Conservation (phyloP, 1,140 invertebrate species). For the Drosophila paulistorum region DNA sequence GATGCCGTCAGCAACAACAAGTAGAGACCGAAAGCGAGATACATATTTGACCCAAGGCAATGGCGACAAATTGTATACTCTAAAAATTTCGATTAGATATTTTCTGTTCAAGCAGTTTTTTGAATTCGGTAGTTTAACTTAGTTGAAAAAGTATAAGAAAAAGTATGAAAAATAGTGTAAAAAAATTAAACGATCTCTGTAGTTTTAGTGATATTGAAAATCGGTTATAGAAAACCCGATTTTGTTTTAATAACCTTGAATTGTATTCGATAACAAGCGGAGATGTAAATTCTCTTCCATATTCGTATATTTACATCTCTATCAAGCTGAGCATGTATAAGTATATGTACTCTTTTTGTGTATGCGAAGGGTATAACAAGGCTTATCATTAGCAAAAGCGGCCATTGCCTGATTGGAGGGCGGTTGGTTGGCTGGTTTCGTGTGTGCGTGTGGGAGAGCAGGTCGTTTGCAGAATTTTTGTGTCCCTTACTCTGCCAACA, state of each 20-base stretch:
- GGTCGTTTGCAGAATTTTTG: slow-evolving; percentile 2
- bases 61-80: slow-evolving; percentile 7
- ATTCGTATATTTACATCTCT: not conserved
- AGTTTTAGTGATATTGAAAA: too few relatives aligned
- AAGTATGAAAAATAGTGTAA: too few relatives aligned
- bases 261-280: too few relatives aligned
- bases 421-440: not conserved
- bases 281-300: too few relatives aligned
- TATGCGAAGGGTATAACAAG: slow-evolving; percentile 55
- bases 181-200: too few relatives aligned
- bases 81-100: not conserved
- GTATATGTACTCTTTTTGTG: not conserved
- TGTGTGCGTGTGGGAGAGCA: not conserved
- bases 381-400: slow-evolving; percentile 74
- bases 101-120: too few relatives aligned
- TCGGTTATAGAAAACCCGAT: too few relatives aligned
- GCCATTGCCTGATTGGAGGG: slow-evolving; percentile 65
- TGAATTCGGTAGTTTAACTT: too few relatives aligned
- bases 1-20: slow-evolving; percentile 7
- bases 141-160: too few relatives aligned
- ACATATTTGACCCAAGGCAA: too few relatives aligned
- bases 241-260: too few relatives aligned
- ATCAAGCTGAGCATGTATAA: not conserved
- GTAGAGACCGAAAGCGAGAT: not conserved
- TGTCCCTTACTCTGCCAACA: slow-evolving; percentile 17